Percentiles rank a stretch among this genome's conserved stretches.
phyloP scores from a whole-genome alignment of 2,113 vertebrate genomes.

The Perca flavescens region DNA sequence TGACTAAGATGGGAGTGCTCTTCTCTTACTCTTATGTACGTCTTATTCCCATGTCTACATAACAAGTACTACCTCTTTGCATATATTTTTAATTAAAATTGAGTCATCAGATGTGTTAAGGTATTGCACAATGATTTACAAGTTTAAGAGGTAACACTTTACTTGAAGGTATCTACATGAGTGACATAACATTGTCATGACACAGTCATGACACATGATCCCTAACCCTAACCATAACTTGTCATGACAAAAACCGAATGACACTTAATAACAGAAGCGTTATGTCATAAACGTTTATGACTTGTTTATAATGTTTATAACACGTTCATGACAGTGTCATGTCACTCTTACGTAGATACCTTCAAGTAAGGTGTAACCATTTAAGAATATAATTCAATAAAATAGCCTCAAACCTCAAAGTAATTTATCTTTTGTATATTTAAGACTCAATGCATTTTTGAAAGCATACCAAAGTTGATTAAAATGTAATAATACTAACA shows the following conservation, averaged over 20 bases:
- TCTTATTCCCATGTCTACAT: background rate
- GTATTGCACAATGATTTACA: background rate
- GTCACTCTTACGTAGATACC: too few relatives aligned
- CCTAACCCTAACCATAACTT: too few relatives aligned
- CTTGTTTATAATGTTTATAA: too few relatives aligned
- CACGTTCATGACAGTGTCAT: too few relatives aligned
- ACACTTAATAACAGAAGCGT: too few relatives aligned
- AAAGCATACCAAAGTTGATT: conserved; percentile 35
- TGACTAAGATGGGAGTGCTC: background rate
- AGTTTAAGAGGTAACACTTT: background rate
- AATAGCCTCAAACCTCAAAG: conserved; percentile 21
- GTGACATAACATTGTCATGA: too few relatives aligned
- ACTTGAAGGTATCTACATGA: too few relatives aligned
- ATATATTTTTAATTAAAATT: background rate
- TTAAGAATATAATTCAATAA: conserved; percentile 9
- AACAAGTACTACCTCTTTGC: background rate
- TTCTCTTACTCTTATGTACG: background rate
- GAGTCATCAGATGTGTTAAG: background rate
- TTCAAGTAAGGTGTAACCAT: background rate
- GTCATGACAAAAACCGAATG: too few relatives aligned
- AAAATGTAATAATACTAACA: conserved; percentile 25
- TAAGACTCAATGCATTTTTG: conserved; percentile 9
- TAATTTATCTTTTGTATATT: conserved; percentile 32
- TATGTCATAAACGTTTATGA: too few relatives aligned
- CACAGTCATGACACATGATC: too few relatives aligned